A percentile compares a stretch with the other conserved stretches of the same genome.
Conservation (phyloP, 2,113 vertebrate species). For the Cottus gobio region DNA sequence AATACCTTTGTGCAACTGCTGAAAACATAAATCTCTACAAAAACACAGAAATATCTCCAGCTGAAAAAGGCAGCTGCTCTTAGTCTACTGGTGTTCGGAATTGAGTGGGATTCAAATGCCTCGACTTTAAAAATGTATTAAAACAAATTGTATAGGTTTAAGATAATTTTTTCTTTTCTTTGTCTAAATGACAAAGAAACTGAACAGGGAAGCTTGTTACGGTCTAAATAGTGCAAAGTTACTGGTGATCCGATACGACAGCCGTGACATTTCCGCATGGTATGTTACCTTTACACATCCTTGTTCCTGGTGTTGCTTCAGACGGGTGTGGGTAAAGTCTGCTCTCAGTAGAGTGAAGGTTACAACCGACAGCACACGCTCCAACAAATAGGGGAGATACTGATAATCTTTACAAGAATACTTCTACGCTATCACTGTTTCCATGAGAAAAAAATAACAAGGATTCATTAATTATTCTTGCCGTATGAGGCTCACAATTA, state of each 20-base stretch:
- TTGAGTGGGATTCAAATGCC: background rate
- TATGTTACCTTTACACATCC: slow-evolving; percentile 38
- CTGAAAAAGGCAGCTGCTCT: background rate
- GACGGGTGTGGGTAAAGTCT: slow-evolving; percentile 16
- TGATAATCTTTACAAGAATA: background rate
- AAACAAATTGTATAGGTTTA: no score
- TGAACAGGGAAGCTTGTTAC: background rate
- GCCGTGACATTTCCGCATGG: background rate
- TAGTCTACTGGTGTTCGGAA: background rate
- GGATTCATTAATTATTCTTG: background rate
- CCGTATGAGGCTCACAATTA: background rate
- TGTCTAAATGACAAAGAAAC: background rate
- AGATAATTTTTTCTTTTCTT: background rate
- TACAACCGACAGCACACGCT: background rate
- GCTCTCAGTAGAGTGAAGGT: slow-evolving; percentile 10
- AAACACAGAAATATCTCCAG: background rate
- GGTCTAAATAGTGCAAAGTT: background rate
- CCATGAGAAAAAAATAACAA: background rate
- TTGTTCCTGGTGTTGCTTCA: slow-evolving; percentile 45
- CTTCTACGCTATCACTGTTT: background rate
- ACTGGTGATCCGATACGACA: fast-evolving
- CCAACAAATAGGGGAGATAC: background rate
- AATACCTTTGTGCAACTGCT: background rate
- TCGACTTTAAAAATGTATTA: background rate
- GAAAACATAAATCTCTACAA: background rate